Conservation (phyloP, 2,888 invertebrate genomes). For the Aproaerema taeniolella region DNA sequence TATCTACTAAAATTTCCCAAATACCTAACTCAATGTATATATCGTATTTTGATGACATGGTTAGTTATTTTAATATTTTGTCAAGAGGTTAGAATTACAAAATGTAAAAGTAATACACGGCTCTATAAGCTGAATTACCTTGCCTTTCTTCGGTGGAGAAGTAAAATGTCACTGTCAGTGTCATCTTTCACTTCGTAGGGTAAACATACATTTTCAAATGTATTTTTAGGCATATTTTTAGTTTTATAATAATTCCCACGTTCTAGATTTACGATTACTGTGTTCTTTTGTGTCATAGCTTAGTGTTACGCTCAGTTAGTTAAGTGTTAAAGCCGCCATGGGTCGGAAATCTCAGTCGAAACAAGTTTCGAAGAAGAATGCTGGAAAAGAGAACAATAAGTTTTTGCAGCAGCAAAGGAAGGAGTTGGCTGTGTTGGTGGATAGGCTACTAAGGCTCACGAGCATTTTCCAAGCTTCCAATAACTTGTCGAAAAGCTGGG, state of each 20-base stretch:
- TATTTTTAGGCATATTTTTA: constrained; percentile 54
- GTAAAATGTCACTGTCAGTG: constrained; percentile 24
- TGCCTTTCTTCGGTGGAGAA: too few relatives aligned
- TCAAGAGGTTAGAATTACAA: too few relatives aligned
- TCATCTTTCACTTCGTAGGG: constrained; percentile 25
- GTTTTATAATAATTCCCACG: constrained; percentile 43
- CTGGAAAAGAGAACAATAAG: constrained; percentile 54
- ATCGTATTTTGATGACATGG: too few relatives aligned
- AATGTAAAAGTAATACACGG: too few relatives aligned
- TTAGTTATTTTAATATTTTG: too few relatives aligned
- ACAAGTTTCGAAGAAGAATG: constrained; percentile 51
- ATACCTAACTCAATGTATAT: too few relatives aligned
- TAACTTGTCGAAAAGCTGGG: constrained; percentile 80
- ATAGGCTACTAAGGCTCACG: constrained; percentile 76
- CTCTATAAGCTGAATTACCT: too few relatives aligned
- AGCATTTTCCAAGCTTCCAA: constrained; percentile 65
- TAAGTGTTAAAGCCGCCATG: constrained; percentile 31
- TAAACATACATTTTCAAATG: constrained; percentile 36
- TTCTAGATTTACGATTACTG: constrained; percentile 28
- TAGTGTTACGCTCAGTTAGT: constrained; percentile 19
- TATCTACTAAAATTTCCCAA: too few relatives aligned
- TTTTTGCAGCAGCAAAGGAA: constrained; percentile 69
- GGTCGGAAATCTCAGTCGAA: constrained; percentile 65
- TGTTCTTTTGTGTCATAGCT: constrained; percentile 34
- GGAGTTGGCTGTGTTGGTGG: constrained; percentile 75